Evolutionary conservation across 2,797 vertebrate species (phyloP).

Genomic region (Bradypodion pumilum): DNA sequence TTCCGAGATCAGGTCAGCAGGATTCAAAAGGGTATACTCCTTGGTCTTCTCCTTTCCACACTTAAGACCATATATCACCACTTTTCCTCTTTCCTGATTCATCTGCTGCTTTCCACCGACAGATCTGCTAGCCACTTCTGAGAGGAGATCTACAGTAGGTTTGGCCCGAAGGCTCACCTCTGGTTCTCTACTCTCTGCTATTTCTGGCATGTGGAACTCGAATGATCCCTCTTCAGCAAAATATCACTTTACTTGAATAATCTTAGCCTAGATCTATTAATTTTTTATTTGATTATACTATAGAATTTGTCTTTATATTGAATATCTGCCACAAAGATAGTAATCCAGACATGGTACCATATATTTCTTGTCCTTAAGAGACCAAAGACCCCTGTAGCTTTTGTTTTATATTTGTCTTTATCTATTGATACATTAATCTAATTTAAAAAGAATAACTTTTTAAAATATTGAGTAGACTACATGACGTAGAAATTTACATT

Average conservation of each 20-base stretch:
- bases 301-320: not conserved
- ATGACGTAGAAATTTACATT: conserved; percentile 35
- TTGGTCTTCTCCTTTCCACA: too few species aligned
- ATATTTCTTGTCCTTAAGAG: not conserved
- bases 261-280: not conserved
- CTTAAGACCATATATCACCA: too few species aligned
- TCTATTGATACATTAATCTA: not conserved
- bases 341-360: not conserved
- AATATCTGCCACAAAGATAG: not conserved
- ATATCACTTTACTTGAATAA: not conserved
- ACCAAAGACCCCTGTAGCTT: not conserved
- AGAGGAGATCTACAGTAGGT: too few species aligned
- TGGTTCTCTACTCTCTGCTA: too few species aligned
- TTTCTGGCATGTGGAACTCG: too few species aligned
- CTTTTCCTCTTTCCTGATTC: too few species aligned
- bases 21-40: too few species aligned
- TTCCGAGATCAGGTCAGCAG: too few species aligned
- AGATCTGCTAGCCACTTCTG: too few species aligned
- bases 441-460: conserved; percentile 18
- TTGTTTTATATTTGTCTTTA: not conserved
- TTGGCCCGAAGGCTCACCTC: too few species aligned
- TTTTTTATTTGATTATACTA: not conserved
- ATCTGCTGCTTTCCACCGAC: too few species aligned
- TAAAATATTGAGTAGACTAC: not conserved
- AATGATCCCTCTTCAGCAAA: too few species aligned